These are phyloP conservation scores for Sphyrna mokarran DNA, from an alignment of 2,113 vertebrate genomes.

Conservation along the genomic window DNA sequence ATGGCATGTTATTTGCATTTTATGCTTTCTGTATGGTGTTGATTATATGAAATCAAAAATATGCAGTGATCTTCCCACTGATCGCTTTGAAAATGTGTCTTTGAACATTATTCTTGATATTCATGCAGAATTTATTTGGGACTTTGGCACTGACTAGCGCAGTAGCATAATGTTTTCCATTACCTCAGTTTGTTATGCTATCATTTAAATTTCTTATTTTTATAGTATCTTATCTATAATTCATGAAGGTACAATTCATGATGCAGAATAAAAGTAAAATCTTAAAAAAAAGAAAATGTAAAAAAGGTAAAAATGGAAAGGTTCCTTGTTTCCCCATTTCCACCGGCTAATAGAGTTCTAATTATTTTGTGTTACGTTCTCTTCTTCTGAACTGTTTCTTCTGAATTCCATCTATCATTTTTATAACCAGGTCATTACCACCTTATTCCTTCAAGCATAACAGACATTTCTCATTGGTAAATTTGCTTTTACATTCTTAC, in stretches of 20 bases:
- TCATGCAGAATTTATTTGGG: not conserved
- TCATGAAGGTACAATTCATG: not conserved
- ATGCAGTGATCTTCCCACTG: conserved; percentile 1
- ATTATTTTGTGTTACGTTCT: not conserved
- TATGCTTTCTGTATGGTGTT: not conserved
- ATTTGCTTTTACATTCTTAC: not conserved
- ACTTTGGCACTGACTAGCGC: not conserved
- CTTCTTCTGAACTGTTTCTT: not conserved
- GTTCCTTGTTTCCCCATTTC: not conserved
- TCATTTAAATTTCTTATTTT: not conserved
- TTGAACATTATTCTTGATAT: conserved; percentile 11
- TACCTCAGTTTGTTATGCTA: not conserved
- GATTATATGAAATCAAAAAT: not conserved
- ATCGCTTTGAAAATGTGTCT: not conserved
- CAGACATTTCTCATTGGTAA: not conserved
- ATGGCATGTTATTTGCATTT: not conserved
- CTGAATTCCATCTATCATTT: not conserved
- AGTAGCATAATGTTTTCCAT: conserved; percentile 11
- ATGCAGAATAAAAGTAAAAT: not conserved
- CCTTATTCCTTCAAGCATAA: not conserved
- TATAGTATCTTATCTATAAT: not conserved
- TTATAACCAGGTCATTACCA: not conserved
- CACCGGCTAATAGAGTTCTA: not conserved
- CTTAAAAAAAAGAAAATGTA: not conserved
- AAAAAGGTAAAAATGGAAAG: not conserved